Evolutionary conservation across 1,140 invertebrate genomes (phyloP), one percentile per base, ranked within the genome.

Genomic region (Philopotamus ludificatus): DNA sequence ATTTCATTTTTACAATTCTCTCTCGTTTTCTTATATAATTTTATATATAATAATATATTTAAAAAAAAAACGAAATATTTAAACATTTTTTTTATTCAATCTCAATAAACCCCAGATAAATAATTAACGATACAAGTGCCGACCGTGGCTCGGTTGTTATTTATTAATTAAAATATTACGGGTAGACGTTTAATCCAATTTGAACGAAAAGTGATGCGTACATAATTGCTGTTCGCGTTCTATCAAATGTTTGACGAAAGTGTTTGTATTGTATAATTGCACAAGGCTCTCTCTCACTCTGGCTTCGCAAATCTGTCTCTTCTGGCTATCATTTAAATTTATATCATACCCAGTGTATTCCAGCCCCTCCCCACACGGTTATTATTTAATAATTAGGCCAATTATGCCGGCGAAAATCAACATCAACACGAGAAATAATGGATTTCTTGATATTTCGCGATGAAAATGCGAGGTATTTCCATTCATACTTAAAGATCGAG

Each of bases 161-260:
- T 57, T 39, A 57, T 57, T 57, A 57, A 57, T 57, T n/a, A 42
- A 57, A 57, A 57, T 57, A 16, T 18, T 57, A 42, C 54, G 54
- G 47, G 21, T 10, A 25, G 50, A 22, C 18, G 23, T 53, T 53
- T 53, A 34, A 12, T 53, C 28, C 28, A 34, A 34, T 34, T 34
- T 34, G 28, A 34, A 34, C 12, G 28, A 34, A 34, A 34, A 34
- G 20, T 25, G 50, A 22, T 10, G 50, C 28, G 18, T 25, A 28
- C 3, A 57, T 57, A 42, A 57, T 57, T 39, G 54, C 18, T 21
- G 54, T 42, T 21, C 26, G 54, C 39, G 23, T 57, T 57, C 42
- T 57, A 42, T 42, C 54, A 57, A 57, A 57, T 57, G 42, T 57
- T 57, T 57, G 54, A 57, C 23, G 39, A 39, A 57, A 42, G 34